Percentiles rank a stretch among this genome's conserved stretches.
These are phyloP conservation scores for Arion vulgaris DNA, from an alignment of 1,140 invertebrate species.

Conservation along the genomic window DNA sequence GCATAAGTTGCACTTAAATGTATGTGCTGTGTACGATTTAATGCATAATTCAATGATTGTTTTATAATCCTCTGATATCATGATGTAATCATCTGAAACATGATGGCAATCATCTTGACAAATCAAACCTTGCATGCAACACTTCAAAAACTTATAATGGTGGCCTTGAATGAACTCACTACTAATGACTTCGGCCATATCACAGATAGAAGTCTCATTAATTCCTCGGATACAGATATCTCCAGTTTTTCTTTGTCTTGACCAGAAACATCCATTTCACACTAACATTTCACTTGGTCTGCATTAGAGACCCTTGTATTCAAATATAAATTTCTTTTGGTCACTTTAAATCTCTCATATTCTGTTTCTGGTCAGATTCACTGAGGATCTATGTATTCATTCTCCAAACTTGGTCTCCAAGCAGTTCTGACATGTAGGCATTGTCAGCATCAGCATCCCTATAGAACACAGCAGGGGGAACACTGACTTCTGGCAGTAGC, in stretches of 20 bases:
- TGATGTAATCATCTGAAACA: not conserved
- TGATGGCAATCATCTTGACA: not conserved
- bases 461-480: slow-evolving; percentile 64
- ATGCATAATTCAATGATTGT: too few relatives aligned
- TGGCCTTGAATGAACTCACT: not conserved
- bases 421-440: slow-evolving; percentile 64
- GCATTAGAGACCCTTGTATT: not conserved
- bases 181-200: not conserved
- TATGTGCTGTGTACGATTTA: too few relatives aligned
- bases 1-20: not conserved
- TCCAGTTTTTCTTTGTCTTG: not conserved
- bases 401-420: slow-evolving; percentile 57
- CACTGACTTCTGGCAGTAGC: slow-evolving; percentile 57
- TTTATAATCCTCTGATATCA: not conserved
- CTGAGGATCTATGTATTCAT: slow-evolving; percentile 11
- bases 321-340: not conserved
- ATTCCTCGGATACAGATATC: not conserved
- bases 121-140: not conserved
- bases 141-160: not conserved
- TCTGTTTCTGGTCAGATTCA: not conserved
- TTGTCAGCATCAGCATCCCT: slow-evolving; percentile 66
- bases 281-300: not conserved
- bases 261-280: not conserved
- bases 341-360: not conserved
- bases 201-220: not conserved